Conservation (phyloP, 2,797 vertebrate genomes). For the Argyrosomus regius region DNA sequence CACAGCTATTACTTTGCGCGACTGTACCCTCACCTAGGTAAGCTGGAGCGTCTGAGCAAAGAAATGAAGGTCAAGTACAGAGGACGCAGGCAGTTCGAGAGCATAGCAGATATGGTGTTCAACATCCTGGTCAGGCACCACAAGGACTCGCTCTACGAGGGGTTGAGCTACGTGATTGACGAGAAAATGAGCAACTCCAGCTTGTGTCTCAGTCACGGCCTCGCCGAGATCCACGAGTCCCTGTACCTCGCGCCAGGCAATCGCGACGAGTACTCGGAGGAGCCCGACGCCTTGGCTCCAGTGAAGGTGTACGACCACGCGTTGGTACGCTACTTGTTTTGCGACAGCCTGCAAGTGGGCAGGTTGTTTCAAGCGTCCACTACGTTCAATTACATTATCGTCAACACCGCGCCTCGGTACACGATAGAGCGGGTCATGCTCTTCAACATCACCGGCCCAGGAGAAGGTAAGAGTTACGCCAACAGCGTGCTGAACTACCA, state of each 20-base stretch:
- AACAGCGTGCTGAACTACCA: constrained; percentile 11
- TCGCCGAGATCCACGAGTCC: background rate
- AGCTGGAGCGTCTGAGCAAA: constrained; percentile 25
- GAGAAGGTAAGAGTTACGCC: constrained; percentile 22
- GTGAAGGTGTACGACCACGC: constrained; percentile 21
- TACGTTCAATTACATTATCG: background rate
- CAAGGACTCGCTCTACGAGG: background rate
- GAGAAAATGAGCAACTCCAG: background rate
- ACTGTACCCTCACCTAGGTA: constrained; percentile 28
- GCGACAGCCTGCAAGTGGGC: constrained; percentile 1
- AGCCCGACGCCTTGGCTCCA: background rate
- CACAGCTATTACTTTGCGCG: background rate
- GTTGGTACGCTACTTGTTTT: constrained; percentile 7
- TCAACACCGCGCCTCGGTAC: constrained; percentile 32
- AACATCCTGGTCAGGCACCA: background rate
- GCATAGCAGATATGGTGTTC: constrained; percentile 23
- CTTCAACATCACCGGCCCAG: constrained; percentile 20
- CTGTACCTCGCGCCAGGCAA: background rate
- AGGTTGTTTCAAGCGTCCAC: constrained; percentile 4
- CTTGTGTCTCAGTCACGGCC: background rate
- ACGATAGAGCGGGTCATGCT: constrained; percentile 26
- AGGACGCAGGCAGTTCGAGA: constrained; percentile 4
- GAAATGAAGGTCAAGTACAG: constrained; percentile 23
- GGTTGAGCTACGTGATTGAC: background rate
- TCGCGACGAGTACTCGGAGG: rapidly evolving